A percentile compares a stretch with the other conserved stretches of the same genome.
Evolutionary conservation across 2,113 vertebrate genomes (phyloP).

Genomic region (Poeciliopsis occidentalis): DNA sequence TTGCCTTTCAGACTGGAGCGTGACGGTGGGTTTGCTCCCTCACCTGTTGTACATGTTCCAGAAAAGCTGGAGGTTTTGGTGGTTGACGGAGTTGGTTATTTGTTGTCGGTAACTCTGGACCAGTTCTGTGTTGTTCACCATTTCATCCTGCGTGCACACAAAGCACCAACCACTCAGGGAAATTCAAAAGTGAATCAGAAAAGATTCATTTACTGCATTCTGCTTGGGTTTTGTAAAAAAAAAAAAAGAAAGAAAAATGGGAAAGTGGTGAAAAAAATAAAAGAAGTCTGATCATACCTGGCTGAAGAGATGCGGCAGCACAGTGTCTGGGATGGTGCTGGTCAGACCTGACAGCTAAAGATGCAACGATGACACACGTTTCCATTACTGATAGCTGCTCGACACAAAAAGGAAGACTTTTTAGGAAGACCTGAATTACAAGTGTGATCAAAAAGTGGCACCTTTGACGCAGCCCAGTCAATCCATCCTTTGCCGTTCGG

Average conservation of each 20-base stretch:
- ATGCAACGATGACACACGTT: background rate
- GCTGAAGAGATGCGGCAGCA: slow-evolving; percentile 95
- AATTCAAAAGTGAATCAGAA: too few relatives aligned
- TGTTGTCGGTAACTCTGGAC: slow-evolving; percentile 97
- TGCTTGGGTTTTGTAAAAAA: background rate
- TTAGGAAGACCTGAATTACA: fast-evolving
- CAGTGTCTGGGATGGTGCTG: slow-evolving; percentile 87
- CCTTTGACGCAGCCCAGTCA: slow-evolving; percentile 97
- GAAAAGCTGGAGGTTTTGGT: slow-evolving; percentile 98
- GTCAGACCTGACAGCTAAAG: slow-evolving; percentile 89
- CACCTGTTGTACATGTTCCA: slow-evolving; percentile 99
- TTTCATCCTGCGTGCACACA: slow-evolving; percentile 86
- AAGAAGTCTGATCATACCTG: slow-evolving; percentile 82
- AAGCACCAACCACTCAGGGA: too few relatives aligned
- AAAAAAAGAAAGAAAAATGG: too few relatives aligned
- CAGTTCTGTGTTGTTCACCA: slow-evolving; percentile 93
- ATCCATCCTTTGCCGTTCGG: slow-evolving; percentile 98
- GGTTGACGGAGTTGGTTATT: slow-evolving; percentile 91
- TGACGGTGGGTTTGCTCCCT: slow-evolving; percentile 59
- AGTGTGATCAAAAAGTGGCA: slow-evolving; percentile 31
- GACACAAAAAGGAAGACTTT: too few relatives aligned
- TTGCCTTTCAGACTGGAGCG: background rate
- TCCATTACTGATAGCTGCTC: background rate
- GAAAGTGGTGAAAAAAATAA: background rate
- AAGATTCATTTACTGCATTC: too few relatives aligned